A percentile compares a stretch with the other conserved stretches of the same genome.
These are phyloP conservation scores for Siderastrea siderea DNA, from an alignment of 92 coral and sea anemone genomes.

Conservation along the genomic window DNA sequence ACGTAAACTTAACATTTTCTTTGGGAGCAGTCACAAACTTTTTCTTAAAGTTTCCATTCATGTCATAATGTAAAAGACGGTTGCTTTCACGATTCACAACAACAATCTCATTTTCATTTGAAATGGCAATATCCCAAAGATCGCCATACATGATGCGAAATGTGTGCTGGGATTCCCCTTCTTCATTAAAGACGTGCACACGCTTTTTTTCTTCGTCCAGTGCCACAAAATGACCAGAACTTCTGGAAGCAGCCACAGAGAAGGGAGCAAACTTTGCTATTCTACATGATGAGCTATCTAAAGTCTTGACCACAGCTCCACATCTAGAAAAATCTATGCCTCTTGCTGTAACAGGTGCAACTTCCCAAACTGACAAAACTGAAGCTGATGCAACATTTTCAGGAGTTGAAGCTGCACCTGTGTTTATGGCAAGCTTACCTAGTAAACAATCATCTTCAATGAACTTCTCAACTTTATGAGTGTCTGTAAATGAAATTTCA, in stretches of 20 bases:
- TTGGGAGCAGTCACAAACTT: slow-evolving; percentile 33
- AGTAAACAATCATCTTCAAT: slow-evolving; percentile 24
- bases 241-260: slow-evolving; percentile 35
- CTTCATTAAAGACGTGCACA: slow-evolving; percentile 35
- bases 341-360: neutral
- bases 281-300: slow-evolving; percentile 13
- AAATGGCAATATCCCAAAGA: slow-evolving; percentile 52
- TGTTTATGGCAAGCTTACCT: slow-evolving; percentile 24
- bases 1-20: slow-evolving; percentile 50
- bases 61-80: slow-evolving; percentile 48
- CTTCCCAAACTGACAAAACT: neutral
- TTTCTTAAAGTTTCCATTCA: slow-evolving; percentile 37
- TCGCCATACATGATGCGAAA: slow-evolving; percentile 54
- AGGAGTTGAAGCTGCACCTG: neutral
- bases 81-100: slow-evolving; percentile 59
- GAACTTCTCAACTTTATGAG: slow-evolving; percentile 14
- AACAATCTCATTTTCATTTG: slow-evolving; percentile 38
- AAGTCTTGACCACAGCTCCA: slow-evolving; percentile 33
- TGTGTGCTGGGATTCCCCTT: slow-evolving; percentile 21
- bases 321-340: slow-evolving; percentile 6
- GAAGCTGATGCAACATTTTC: neutral
- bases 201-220: slow-evolving; percentile 47
- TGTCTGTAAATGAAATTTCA: slow-evolving; percentile 28
- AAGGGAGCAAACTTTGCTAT: slow-evolving; percentile 31
- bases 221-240: slow-evolving; percentile 36